Evolutionary conservation across 2,113 vertebrate species (phyloP), one percentile per base, ranked within the genome.

Genomic region (Nothocercus julius): DNA sequence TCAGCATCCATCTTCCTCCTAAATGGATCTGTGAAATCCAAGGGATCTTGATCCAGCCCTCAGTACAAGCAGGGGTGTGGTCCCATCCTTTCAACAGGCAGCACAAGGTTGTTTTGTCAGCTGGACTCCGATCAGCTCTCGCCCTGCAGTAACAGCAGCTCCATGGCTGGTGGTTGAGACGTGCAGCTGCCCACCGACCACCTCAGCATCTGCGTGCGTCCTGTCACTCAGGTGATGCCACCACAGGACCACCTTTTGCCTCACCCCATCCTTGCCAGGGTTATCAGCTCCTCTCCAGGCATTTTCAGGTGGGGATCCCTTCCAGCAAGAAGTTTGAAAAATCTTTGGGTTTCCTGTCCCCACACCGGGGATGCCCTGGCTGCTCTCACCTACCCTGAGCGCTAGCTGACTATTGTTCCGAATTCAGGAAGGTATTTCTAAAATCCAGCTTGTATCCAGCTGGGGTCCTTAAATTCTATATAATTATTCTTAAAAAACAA

Each of bases 391-490:
- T 9, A 1, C 5, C 30, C 30, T 40, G 20, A 13, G 16, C 18
- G 9, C 54, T 64, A 34, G 40, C 11, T 77, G 59, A 0, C 8
- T 82, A 67, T 69, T 9, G 56, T 74, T n/a, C 58, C 4, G 34
- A 85, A 66, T 30, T 47, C 63, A 68, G 18, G 49, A 20, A 27
- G 0, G 3, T 36, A 82, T 53, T 38, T 25, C 34, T 59, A 64
- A 79, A 92, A 34, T 0, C 36, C 36, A 36, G 36, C 15, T 18
- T 24, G 18, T 8, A 24, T 2, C 4, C 47, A 44, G 0, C 1
- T 14, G 20, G 10, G 16, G 6, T 32, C 79, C 14, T 56, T 66
- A 90, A 42, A 4, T 18, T 22, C 54, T 7, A 0, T 7, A 15
- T 54, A 32, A 38, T 9, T 25, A 32, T 74, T 61, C 61, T 67